Conservation (phyloP, 2,888 invertebrate species). For the Steromphala cineraria region DNA sequence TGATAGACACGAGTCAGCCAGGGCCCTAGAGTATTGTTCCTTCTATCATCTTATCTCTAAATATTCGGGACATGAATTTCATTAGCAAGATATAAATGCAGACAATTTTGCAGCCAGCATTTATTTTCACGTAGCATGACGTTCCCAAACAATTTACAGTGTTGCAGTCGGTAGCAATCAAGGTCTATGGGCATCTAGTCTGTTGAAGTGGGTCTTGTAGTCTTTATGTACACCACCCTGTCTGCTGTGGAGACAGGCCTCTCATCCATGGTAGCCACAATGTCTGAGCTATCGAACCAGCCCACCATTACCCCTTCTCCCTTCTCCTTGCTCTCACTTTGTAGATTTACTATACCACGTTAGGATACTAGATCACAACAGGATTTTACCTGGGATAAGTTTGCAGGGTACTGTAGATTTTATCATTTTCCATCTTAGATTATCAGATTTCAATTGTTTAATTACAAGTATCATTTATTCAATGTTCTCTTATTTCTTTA, state of each 20-base stretch:
- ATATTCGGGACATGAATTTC: conserved; percentile 13
- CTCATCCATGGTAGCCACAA: conserved; percentile 21
- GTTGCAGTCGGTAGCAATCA: not conserved
- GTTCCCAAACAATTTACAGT: conserved; percentile 17
- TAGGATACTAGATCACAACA: not conserved
- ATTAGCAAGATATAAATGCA: conserved; percentile 11
- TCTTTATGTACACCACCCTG: not conserved
- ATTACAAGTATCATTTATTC: not conserved
- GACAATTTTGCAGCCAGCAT: conserved; percentile 15
- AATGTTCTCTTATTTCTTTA: not conserved
- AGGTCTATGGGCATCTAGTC: not conserved
- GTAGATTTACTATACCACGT: not conserved
- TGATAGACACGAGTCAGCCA: not conserved
- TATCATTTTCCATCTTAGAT: not conserved
- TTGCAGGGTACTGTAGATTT: not conserved
- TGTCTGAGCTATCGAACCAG: conserved; percentile 15
- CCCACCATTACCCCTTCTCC: conserved; percentile 7
- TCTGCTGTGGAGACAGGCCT: conserved; percentile 7
- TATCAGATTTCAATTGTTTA: not conserved
- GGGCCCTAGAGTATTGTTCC: not conserved
- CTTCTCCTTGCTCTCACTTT: not conserved
- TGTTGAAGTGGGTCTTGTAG: conserved; percentile 5
- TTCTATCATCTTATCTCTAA: not conserved
- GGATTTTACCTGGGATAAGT: not conserved
- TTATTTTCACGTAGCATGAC: conserved; percentile 15